These are phyloP conservation scores for Stenolophus ochropezus DNA, from an alignment of 2,888 invertebrate species.

Conservation along the genomic window DNA sequence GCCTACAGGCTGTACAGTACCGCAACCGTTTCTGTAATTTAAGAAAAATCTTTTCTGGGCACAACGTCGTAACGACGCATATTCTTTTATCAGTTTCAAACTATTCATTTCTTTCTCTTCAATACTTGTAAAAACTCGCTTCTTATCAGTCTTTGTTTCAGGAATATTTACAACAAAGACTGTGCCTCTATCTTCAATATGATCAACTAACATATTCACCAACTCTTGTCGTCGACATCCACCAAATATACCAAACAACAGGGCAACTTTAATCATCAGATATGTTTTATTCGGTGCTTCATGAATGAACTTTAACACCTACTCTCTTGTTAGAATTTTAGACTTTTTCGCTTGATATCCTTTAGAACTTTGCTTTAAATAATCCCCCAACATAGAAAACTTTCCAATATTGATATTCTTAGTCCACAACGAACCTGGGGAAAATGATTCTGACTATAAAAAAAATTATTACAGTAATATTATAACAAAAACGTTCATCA, in stretches of 20 bases:
- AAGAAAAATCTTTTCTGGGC: background rate
- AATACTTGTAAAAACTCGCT: constrained; percentile 60
- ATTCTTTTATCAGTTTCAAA: background rate
- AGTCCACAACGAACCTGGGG: no score
- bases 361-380: background rate
- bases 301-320: background rate
- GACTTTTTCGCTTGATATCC: background rate
- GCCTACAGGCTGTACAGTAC: constrained; percentile 16
- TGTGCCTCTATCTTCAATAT: constrained; percentile 61
- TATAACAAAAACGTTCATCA: background rate
- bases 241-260: constrained; percentile 12
- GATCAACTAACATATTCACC: constrained; percentile 57
- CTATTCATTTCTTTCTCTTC: background rate
- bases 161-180: constrained; percentile 60
- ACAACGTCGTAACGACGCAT: background rate
- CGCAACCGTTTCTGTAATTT: background rate
- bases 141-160: constrained; percentile 55
- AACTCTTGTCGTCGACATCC: constrained; percentile 60
- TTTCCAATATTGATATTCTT: background rate
- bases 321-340: background rate
- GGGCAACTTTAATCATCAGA: background rate
- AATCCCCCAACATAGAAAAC: background rate
- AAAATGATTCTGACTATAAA: no score
- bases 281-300: background rate
- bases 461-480: background rate